Evolutionary conservation across 1,140 invertebrate species (phyloP).

Genomic region (Anagrus nilaparvatae): DNA sequence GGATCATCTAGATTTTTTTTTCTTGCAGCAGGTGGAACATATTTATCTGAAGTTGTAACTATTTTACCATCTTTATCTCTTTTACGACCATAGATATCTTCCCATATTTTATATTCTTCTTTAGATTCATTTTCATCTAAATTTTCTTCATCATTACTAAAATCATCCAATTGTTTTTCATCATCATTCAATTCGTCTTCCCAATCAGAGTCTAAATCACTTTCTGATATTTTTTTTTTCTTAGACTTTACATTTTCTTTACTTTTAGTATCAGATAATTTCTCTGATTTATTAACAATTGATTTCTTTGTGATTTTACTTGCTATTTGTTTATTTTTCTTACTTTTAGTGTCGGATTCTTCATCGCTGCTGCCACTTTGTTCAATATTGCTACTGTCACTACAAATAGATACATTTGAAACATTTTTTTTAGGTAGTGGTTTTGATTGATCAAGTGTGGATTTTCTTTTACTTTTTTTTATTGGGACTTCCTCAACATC

Average conservation of each 20-base stretch:
- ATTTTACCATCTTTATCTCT: constrained; percentile 71
- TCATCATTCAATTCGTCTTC: constrained; percentile 19
- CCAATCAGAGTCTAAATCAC: constrained; percentile 15
- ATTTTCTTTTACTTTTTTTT: constrained; percentile 16
- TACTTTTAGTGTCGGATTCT: no score
- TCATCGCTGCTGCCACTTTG: no score
- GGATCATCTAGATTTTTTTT: constrained; percentile 42
- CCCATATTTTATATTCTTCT: constrained; percentile 46
- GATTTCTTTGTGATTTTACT: no score
- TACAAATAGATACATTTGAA: no score
- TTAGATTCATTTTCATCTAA: constrained; percentile 31
- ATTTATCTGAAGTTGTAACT: constrained; percentile 52
- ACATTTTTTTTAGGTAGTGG: no score
- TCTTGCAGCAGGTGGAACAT: constrained; percentile 74
- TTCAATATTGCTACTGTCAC: no score
- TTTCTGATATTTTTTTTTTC: constrained; percentile 15
- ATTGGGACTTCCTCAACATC: constrained; percentile 24
- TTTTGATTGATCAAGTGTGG: constrained; percentile 6
- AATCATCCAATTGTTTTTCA: constrained; percentile 16
- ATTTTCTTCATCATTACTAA: constrained; percentile 21
- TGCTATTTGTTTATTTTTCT: no score
- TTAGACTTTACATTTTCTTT: constrained; percentile 17
- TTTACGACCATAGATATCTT: constrained; percentile 90
- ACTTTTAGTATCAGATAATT: constrained; percentile 17
- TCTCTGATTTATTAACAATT: no score